Evolutionary conservation across 2,113 vertebrate species (phyloP).

Genomic region (Echinops telfairi): DNA sequence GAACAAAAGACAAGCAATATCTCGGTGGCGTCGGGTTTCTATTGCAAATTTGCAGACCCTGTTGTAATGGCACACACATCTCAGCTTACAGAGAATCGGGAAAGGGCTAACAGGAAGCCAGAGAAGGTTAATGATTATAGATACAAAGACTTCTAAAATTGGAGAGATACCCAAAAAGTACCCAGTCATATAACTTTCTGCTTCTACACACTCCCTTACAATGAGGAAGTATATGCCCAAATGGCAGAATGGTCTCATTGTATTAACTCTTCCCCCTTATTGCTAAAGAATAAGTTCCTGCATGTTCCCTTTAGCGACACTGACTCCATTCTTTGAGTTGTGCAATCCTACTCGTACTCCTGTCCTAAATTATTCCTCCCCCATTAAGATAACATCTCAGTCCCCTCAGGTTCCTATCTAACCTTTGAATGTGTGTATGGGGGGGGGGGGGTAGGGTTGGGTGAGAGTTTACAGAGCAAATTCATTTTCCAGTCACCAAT

Average conservation of each 20-base stretch:
- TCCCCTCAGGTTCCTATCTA: neutral
- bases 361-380: neutral
- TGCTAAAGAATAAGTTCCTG: conserved; percentile 43
- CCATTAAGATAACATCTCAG: neutral
- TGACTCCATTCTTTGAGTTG: neutral
- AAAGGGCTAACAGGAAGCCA: neutral
- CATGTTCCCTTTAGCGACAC: neutral
- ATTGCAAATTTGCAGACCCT: conserved; percentile 21
- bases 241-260: conserved; percentile 56
- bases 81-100: conserved; percentile 44
- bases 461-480: too few relatives aligned
- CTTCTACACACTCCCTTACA: conserved; percentile 60
- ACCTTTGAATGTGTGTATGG: neutral
- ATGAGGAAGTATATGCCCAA: conserved; percentile 42
- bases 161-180: conserved; percentile 53
- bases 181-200: conserved; percentile 56
- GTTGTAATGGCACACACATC: neutral
- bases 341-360: neutral
- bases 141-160: conserved; percentile 54
- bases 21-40: conserved; percentile 51
- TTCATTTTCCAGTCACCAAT: too few relatives aligned
- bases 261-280: conserved; percentile 50
- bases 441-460: neutral
- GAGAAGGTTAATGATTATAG: conserved; percentile 59
- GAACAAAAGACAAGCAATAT: neutral